Evolutionary conservation across 2,888 invertebrate genomes (phyloP).

Genomic region (Andricus quercusramuli): DNA sequence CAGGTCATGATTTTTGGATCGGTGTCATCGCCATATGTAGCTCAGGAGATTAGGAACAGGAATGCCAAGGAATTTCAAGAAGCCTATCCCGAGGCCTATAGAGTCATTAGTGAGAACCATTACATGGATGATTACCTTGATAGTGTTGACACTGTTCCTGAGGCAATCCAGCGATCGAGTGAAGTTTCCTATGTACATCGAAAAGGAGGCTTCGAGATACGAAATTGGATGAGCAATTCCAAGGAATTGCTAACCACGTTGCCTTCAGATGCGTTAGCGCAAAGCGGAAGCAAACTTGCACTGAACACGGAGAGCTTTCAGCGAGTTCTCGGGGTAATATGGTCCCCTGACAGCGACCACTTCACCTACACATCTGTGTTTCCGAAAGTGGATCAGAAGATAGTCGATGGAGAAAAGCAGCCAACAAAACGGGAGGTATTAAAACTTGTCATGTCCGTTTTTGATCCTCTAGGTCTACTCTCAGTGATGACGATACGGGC

Average conservation of each 20-base stretch:
- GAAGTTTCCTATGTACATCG: conserved; percentile 17
- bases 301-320: not conserved
- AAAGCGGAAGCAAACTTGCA: not conserved
- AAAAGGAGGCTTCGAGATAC: conserved; percentile 35
- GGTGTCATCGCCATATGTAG: too few species aligned
- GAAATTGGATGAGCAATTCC: conserved; percentile 22
- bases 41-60: too few species aligned
- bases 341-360: not conserved
- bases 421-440: conserved; percentile 57
- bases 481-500: conserved; percentile 51
- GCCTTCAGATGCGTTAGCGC: not conserved
- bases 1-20: too few species aligned
- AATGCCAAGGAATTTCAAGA: conserved; percentile 50
- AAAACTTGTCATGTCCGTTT: conserved; percentile 57
- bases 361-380: not conserved
- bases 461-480: conserved; percentile 62
- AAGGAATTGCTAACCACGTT: not conserved
- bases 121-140: conserved; percentile 61
- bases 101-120: conserved; percentile 46
- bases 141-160: conserved; percentile 35
- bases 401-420: conserved; percentile 5
- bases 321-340: not conserved
- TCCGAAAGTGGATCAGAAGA: not conserved
- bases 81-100: conserved; percentile 44
- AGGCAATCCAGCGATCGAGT: not conserved